Base-by-base conservation (phyloP, 92 coral and sea anemone genomes). In the Epizoanthus ramosus region DNA sequence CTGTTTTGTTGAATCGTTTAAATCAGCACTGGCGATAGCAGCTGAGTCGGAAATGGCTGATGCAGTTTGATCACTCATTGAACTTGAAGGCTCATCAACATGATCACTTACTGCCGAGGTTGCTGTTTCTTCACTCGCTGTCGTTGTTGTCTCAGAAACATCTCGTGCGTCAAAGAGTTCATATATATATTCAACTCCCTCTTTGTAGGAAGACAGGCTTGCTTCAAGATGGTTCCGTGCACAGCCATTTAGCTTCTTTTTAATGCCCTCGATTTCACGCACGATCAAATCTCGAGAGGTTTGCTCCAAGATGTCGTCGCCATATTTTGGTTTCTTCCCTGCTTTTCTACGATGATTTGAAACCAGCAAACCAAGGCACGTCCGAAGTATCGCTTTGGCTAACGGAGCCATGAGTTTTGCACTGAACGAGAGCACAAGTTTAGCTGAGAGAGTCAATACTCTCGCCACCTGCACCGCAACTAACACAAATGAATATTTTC, bases 271-370 rank as follows among this genome's bases (percentile, higher is more conserved):
- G 13, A 74, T 76, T 84, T 74, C 83, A 15, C 87, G 71, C 41
- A 84, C 74, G 60, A 84, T 39, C 10, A 84, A 64, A 2, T 54
- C 63, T 15, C 75, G 83, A 25, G 69, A 73, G 6, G 43, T 53
- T 52, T 84, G 65, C 52, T 85, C 79, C 43, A 83, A 52, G 57
- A 76, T 83, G 81, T 85, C 87, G 56, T 81, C 87, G 23, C 74
- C 83, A 47, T 12, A 47, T 47, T 47, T 47, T 47, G 54, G 14
- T 47, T 47, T 47, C 54, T 47, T 1, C 15, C 15, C 54, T 47
- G 54, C 14, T 47, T 2, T 47, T 12, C 14, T 47, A 9, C 15
- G 54, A 47, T 9, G 12, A 5, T 47, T 47, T 8, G 54, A 0
- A 47, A 47, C 54, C 12, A 47, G 14, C 54, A 47, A 47, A 47